phyloP scores from a whole-genome alignment of 2,113 vertebrate genomes.

The Urocynchramus pylzowi region DNA sequence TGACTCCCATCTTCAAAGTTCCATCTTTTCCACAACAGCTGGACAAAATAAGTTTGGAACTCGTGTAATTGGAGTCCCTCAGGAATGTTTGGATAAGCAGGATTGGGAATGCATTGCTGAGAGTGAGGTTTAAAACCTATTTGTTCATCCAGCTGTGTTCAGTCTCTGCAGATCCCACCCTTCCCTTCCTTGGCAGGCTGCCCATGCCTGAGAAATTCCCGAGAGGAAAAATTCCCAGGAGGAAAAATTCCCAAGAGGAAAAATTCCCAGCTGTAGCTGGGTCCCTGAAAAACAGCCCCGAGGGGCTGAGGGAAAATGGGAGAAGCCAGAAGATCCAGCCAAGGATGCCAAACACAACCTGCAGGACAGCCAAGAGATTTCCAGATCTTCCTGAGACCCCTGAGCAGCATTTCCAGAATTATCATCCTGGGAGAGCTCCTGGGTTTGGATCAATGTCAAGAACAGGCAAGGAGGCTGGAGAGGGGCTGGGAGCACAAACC shows the following conservation, averaged over 20 bases:
- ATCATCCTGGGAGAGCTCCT: not conserved
- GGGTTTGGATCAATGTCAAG: not conserved
- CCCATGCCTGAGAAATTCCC: not conserved
- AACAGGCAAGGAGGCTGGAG: not conserved
- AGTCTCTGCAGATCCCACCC: not conserved
- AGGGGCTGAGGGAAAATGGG: not conserved
- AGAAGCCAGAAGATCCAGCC: not conserved
- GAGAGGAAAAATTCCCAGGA: no score
- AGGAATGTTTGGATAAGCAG: not conserved
- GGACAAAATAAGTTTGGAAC: not conserved
- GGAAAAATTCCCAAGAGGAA: not conserved
- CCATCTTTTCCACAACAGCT: not conserved
- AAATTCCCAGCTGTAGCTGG: not conserved
- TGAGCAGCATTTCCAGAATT: accelerated
- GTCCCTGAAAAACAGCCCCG: accelerated
- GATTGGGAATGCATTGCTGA: accelerated
- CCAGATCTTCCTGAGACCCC: not conserved
- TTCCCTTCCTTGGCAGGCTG: not conserved
- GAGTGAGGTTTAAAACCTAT: not conserved
- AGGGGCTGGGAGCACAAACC: not conserved
- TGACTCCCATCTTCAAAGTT: not conserved
- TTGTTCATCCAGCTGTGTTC: not conserved
- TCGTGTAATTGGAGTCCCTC: not conserved
- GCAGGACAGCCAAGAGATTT: not conserved
- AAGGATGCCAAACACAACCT: not conserved